Conservation (phyloP, 2,888 invertebrate genomes). For the Hipparchia sbordonii region DNA sequence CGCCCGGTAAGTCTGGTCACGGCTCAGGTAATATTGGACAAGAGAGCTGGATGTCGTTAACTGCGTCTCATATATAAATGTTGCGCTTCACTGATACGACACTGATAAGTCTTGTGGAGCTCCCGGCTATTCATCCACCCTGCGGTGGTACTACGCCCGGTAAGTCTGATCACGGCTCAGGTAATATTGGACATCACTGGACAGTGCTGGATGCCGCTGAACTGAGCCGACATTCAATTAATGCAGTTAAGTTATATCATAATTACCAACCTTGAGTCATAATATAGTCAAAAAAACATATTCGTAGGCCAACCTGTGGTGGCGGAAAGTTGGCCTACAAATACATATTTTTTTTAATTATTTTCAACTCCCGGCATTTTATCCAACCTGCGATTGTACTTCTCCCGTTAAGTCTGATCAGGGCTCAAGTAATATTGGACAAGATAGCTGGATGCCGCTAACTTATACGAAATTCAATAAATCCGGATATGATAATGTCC, state of each 20-base stretch:
- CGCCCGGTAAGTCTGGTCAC: slow-evolving; percentile 56
- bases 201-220: slow-evolving; percentile 10
- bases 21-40: neutral
- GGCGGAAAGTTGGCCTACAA: too few species aligned
- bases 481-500: too few species aligned
- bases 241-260: slow-evolving; percentile 93
- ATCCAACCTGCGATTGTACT: slow-evolving; percentile 83
- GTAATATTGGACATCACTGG: neutral
- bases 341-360: too few species aligned
- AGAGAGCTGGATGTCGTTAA: slow-evolving; percentile 90
- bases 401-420: slow-evolving; percentile 56
- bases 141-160: slow-evolving; percentile 61
- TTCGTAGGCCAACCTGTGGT: too few species aligned
- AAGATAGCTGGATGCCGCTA: slow-evolving; percentile 89
- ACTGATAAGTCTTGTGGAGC: slow-evolving; percentile 93
- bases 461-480: slow-evolving; percentile 91
- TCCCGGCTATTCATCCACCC: slow-evolving; percentile 92
- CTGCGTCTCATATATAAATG: slow-evolving; percentile 92
- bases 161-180: slow-evolving; percentile 48
- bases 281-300: too few species aligned
- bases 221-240: slow-evolving; percentile 91
- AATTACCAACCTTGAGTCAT: slow-evolving; percentile 89
- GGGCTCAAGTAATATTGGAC: slow-evolving; percentile 25
- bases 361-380: slow-evolving; percentile 86
- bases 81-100: slow-evolving; percentile 93